Evolutionary conservation across 2,888 invertebrate genomes (phyloP).

Genomic region (Graphium colonna): DNA sequence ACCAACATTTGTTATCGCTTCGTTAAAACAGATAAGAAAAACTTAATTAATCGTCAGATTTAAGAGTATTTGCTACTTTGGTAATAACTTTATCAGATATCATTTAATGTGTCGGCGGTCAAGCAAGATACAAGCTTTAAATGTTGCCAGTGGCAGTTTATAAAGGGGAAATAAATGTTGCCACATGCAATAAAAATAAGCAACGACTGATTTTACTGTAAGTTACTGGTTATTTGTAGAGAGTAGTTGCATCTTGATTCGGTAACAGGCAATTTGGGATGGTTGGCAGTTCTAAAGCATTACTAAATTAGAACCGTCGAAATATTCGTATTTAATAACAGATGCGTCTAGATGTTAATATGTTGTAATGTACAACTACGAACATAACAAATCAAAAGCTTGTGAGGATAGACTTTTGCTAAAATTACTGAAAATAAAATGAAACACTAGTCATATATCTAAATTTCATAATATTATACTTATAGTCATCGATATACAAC

Average conservation of each 20-base stretch:
- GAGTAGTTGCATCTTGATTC: constrained; percentile 17
- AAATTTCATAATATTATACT: too few species aligned
- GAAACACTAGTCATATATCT: too few species aligned
- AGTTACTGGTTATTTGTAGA: constrained; percentile 18
- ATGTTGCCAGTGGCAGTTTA: constrained; percentile 27
- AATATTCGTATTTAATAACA: too few species aligned
- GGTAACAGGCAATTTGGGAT: constrained; percentile 13
- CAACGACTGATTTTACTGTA: constrained; percentile 32
- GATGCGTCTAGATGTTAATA: too few species aligned
- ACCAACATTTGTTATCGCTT: too few species aligned
- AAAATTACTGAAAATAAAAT: too few species aligned
- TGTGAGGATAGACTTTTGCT: too few species aligned
- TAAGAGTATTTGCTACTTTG: constrained; percentile 11
- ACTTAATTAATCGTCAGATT: constrained; percentile 19
- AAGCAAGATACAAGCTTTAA: constrained; percentile 31
- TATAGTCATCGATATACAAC: too few species aligned
- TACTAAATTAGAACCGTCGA: constrained; percentile 1
- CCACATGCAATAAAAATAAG: constrained; percentile 29
- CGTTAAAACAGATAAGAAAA: too few species aligned
- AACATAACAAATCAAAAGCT: too few species aligned
- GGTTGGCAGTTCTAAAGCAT: constrained; percentile 14
- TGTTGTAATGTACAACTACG: too few species aligned
- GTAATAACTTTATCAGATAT: constrained; percentile 26
- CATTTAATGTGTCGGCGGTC: constrained; percentile 32
- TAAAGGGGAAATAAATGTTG: constrained; percentile 29